Evolutionary conservation across 2,888 invertebrate species (phyloP).

Genomic region (Eupithecia tripunctaria): DNA sequence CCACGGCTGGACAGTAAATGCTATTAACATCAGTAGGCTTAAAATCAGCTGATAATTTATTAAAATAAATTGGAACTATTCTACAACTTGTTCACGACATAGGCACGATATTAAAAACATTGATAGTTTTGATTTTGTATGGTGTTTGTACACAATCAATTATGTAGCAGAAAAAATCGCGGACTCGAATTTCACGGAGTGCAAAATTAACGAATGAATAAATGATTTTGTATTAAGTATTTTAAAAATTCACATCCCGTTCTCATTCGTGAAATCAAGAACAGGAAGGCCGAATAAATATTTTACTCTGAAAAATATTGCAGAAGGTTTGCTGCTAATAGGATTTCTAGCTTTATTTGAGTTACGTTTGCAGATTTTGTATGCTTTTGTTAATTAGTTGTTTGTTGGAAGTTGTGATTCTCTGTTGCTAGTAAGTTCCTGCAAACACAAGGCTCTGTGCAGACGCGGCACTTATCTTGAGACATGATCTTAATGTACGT

Average conservation of each 20-base stretch:
- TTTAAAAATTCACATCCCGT: slow-evolving; percentile 30
- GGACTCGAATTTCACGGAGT: slow-evolving; percentile 5
- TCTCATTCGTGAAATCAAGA: slow-evolving; percentile 32
- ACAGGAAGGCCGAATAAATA: slow-evolving; percentile 29
- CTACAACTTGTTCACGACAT: no score
- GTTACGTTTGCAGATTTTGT: slow-evolving; percentile 26
- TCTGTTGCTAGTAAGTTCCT: neutral
- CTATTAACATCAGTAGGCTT: no score
- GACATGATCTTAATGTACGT: neutral
- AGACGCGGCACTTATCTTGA: neutral
- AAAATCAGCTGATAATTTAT: no score
- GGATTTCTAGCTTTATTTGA: slow-evolving; percentile 34
- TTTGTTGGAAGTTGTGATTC: slow-evolving; percentile 23
- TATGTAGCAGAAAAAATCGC: neutral
- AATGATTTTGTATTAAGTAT: slow-evolving; percentile 26
- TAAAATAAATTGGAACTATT: no score
- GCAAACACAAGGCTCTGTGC: neutral
- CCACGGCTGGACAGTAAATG: no score
- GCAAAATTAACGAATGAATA: slow-evolving; percentile 32
- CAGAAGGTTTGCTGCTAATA: slow-evolving; percentile 26
- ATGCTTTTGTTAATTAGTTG: slow-evolving; percentile 32
- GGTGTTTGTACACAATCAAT: neutral
- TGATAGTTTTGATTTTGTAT: neutral
- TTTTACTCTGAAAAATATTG: slow-evolving; percentile 31
- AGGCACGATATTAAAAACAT: no score